A percentile compares a stretch with the other conserved stretches of the same genome.
These are phyloP conservation scores for Caenorhabditis doughertyi DNA, from an alignment of 2,888 invertebrate species.

Conservation along the genomic window DNA sequence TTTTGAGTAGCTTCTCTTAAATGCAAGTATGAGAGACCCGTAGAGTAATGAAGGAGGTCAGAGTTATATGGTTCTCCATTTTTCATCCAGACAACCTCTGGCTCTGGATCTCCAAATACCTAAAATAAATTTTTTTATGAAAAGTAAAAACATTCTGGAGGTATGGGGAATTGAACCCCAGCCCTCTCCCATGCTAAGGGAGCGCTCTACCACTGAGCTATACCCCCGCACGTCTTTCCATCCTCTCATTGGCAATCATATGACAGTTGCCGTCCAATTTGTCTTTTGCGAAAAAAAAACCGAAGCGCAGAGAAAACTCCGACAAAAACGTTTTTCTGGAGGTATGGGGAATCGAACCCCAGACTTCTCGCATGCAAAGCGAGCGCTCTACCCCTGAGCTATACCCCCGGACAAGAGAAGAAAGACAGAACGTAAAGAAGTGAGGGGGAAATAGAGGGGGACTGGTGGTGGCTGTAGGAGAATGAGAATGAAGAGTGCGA, in stretches of 20 bases:
- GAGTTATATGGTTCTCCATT: conserved; percentile 85
- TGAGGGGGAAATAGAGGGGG: not conserved
- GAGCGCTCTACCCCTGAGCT: conserved; percentile 83
- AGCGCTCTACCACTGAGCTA: conserved; percentile 79
- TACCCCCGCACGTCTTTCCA: conserved; percentile 64
- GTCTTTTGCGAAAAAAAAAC: conserved; percentile 3
- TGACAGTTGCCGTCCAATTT: not conserved
- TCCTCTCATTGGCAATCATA: not conserved
- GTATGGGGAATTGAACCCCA: conserved; percentile 76
- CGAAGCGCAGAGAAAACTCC: not conserved
- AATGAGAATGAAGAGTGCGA: not conserved
- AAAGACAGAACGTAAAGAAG: not conserved
- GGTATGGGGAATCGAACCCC: conserved; percentile 81
- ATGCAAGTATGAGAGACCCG: conserved; percentile 74
- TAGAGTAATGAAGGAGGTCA: conserved; percentile 67
- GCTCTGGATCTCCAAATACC: conserved; percentile 83
- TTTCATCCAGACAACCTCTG: conserved; percentile 83
- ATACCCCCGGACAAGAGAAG: conserved; percentile 74
- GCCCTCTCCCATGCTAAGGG: conserved; percentile 78
- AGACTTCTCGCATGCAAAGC: conserved; percentile 82
- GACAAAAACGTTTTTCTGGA: conserved; percentile 66
- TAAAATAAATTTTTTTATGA: conserved; percentile 16
- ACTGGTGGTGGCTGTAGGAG: not conserved
- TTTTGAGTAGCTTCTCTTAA: conserved; percentile 71
- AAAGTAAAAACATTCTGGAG: conserved; percentile 67